Percentiles rank a stretch among this genome's conserved stretches.
Conservation (phyloP, 2,113 vertebrate species). For the Pachypanchax playfairii region DNA sequence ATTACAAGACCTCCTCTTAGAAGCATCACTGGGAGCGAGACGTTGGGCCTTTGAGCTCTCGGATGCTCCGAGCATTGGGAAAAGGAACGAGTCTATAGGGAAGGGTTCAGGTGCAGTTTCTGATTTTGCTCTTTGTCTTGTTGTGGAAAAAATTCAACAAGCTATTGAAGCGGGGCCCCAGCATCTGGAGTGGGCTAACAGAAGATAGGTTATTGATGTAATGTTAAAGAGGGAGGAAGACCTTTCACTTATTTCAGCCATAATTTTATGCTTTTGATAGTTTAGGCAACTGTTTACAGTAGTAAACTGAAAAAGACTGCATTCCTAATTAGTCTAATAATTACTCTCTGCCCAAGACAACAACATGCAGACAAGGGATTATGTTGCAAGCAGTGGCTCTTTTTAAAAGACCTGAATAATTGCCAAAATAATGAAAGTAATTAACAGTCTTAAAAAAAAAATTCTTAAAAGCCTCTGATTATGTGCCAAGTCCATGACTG, state of each 20-base stretch:
- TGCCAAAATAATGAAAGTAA: background rate
- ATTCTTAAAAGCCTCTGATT: background rate
- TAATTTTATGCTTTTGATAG: background rate
- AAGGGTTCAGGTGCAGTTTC: background rate
- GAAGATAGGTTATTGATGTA: background rate
- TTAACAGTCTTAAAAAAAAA: background rate
- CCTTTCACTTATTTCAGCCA: background rate
- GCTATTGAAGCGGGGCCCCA: background rate
- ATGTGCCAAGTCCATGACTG: background rate
- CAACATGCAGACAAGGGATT: background rate
- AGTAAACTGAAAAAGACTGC: background rate
- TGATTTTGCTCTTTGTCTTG: slow-evolving; percentile 1
- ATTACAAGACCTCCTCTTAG: slow-evolving; percentile 56
- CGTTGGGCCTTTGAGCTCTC: slow-evolving; percentile 7
- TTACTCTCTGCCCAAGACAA: background rate
- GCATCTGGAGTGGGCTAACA: background rate
- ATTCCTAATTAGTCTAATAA: background rate
- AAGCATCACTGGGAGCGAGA: slow-evolving; percentile 7
- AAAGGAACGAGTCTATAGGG: background rate
- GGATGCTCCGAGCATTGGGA: background rate
- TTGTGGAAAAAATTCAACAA: background rate
- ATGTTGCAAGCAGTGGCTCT: background rate
- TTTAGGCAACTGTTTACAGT: background rate
- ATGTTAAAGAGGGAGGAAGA: background rate
- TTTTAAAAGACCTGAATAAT: background rate